Percentiles rank a stretch among this genome's conserved stretches.
Evolutionary conservation across 2,888 invertebrate species (phyloP).

Genomic region (Erebia aethiops): DNA sequence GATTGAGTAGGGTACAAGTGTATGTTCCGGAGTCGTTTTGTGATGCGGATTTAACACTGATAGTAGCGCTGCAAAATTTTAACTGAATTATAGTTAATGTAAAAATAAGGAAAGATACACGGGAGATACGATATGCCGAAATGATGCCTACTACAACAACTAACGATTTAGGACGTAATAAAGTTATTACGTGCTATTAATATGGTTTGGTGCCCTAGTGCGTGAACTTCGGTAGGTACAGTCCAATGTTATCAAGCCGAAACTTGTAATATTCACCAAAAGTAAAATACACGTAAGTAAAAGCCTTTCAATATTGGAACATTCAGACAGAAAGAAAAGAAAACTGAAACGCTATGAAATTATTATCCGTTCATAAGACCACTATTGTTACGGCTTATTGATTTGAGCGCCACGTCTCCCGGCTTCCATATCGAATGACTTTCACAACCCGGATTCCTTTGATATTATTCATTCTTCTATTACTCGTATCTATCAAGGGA

Average conservation of each 20-base stretch:
- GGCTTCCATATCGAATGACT: slow-evolving; percentile 39
- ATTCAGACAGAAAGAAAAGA: slow-evolving; percentile 24
- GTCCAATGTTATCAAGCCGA: too few species aligned
- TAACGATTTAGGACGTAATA: too few species aligned
- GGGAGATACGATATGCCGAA: too few species aligned
- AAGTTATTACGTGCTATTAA: too few species aligned
- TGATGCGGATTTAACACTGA: slow-evolving; percentile 81
- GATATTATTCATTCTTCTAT: slow-evolving; percentile 39
- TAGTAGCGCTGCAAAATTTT: slow-evolving; percentile 60
- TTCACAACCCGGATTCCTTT: slow-evolving; percentile 38
- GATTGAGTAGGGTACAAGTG: slow-evolving; percentile 85
- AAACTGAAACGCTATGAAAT: slow-evolving; percentile 32
- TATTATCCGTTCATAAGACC: slow-evolving; percentile 36
- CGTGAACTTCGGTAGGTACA: too few species aligned
- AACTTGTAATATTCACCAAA: neutral
- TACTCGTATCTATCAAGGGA: slow-evolving; percentile 30
- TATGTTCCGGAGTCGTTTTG: slow-evolving; percentile 87
- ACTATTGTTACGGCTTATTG: slow-evolving; percentile 39
- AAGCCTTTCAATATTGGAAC: slow-evolving; percentile 12
- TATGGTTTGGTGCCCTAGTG: too few species aligned
- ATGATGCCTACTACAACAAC: too few species aligned
- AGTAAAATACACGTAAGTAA: slow-evolving; percentile 14
- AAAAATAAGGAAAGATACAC: too few species aligned
- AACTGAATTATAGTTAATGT: too few species aligned
- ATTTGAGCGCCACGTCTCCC: slow-evolving; percentile 34